These are phyloP conservation scores for Podiceps cristatus DNA, from an alignment of 2,113 vertebrate species.

Conservation along the genomic window DNA sequence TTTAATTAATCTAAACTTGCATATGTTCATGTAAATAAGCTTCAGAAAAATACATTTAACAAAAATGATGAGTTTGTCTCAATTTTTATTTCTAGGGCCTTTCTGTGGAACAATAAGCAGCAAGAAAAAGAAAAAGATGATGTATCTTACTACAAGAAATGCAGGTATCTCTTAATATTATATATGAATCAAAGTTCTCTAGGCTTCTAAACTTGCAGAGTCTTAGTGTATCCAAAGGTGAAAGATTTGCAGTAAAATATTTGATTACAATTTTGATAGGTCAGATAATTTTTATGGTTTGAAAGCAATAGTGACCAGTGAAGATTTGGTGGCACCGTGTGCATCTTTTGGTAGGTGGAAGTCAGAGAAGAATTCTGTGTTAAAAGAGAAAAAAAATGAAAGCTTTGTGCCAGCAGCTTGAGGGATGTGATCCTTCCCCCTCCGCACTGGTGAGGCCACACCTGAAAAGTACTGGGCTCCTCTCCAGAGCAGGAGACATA, in stretches of 20 bases:
- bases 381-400: not conserved
- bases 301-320: not conserved
- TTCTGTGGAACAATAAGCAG: slow-evolving; percentile 90
- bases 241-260: not conserved
- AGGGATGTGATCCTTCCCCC: not conserved
- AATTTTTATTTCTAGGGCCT: slow-evolving; percentile 80
- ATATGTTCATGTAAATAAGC: not conserved
- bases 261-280: not conserved
- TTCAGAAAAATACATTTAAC: not conserved
- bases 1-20: not conserved
- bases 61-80: not conserved
- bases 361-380: not conserved
- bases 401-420: not conserved
- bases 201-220: not conserved
- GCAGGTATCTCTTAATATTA: slow-evolving; percentile 83
- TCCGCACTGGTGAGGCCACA: not conserved
- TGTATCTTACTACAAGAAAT: slow-evolving; percentile 98
- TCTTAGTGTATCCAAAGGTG: not conserved
- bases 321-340: not conserved
- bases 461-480: not conserved
- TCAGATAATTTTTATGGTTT: not conserved
- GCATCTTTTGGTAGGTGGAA: not conserved
- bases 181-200: not conserved
- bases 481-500: not conserved
- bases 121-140: slow-evolving; percentile 98